Evolutionary conservation across 2,113 vertebrate species (phyloP), one percentile per base, ranked within the genome.

Genomic region (Centrocercus urophasianus): DNA sequence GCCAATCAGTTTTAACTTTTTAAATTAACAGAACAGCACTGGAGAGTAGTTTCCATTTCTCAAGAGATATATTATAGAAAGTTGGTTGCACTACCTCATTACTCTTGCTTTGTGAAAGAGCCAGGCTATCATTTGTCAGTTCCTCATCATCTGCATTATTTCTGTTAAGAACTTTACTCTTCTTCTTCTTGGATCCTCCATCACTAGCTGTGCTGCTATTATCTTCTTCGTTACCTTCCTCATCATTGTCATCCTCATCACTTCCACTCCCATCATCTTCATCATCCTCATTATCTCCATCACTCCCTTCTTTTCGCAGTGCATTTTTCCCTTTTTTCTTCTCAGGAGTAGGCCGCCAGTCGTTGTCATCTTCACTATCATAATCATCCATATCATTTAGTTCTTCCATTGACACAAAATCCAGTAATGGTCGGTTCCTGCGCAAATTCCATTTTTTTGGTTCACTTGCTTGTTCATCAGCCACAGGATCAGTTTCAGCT

Each of bases 371-470:
- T 92, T 99, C 99, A 16, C 99, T 99, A 60, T 99, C 99, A 21
- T 99, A 99, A 96, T 99, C 99, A 86, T 99, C 99, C 98, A 99
- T 99, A 72, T 99, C 99, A 70, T 99, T 99, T 78, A 99, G 97
- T 30, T 99, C 99, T 96, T 99, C 99, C 98, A 99, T 99, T 0
- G 99, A 99, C 8, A 99, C 99, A 85, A 99, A 99, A 98, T 99
- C 99, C 94, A 99, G 95, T 84, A 99, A 97, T 4, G 99, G 99
- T 3, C 99, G 98, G 92, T 99, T 99, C 86, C 99, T 97, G 50
- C 99, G 98, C 59, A 99, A 98, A 81, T 99, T 99, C 99, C 99
- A 99, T 93, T 99, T 99, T 97, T 99, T 99, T 25, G 99, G 98
- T 96, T 99, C 99, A 27, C 89, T 95, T 59, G 98, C 96, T 82